Evolutionary conservation across 2,888 invertebrate species (phyloP).

Genomic region (Caenorhabditis doughertyi): DNA sequence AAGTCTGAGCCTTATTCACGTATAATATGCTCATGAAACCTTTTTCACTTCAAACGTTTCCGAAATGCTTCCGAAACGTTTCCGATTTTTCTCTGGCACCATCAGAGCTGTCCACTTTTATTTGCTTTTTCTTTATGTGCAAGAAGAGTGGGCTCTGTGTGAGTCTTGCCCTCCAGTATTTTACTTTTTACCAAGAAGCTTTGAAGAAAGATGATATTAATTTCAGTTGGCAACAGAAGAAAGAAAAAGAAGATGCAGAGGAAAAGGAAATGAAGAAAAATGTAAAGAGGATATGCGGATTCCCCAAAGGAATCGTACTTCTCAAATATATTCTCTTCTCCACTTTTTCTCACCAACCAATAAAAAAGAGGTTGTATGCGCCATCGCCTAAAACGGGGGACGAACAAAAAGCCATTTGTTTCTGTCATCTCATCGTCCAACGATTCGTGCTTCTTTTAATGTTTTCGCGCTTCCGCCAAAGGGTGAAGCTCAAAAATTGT

Average conservation of each 20-base stretch:
- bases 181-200: conserved; percentile 46
- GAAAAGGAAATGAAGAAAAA: background rate
- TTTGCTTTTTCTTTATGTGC: conserved; percentile 54
- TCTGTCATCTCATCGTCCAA: conserved; percentile 56
- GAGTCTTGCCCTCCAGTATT: conserved; percentile 38
- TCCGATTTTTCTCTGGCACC: conserved; percentile 19
- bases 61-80: conserved; percentile 27
- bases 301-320: conserved; percentile 58
- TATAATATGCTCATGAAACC: background rate
- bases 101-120: conserved; percentile 48
- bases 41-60: conserved; percentile 21
- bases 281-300: conserved; percentile 35
- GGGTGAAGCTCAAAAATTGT: conserved; percentile 27
- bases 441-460: conserved; percentile 41
- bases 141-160: conserved; percentile 7
- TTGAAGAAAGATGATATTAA: conserved; percentile 60
- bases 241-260: background rate
- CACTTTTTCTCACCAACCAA: conserved; percentile 26
- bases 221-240: conserved; percentile 50
- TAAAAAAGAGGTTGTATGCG: conserved; percentile 52
- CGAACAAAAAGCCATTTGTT: conserved; percentile 60
- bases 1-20: too few species aligned
- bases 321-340: conserved; percentile 51
- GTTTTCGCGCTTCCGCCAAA: conserved; percentile 25
- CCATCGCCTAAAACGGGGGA: conserved; percentile 38